These are phyloP conservation scores for Alosa alosa DNA, from an alignment of 2,113 vertebrate genomes.

Conservation along the genomic window DNA sequence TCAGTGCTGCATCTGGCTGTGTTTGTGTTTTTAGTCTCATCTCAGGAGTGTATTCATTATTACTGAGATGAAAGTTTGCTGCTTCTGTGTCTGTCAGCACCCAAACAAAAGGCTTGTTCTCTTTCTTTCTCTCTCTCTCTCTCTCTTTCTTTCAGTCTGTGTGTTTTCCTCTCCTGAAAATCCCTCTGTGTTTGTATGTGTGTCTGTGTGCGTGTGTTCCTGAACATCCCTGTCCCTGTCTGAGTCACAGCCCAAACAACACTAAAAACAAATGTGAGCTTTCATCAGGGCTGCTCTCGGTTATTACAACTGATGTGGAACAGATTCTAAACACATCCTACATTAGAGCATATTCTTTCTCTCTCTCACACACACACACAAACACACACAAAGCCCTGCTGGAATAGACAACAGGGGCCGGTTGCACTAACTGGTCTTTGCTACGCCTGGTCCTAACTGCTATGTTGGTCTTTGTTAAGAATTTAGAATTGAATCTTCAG, in stretches of 20 bases:
- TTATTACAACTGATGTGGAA: not conserved
- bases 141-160: too few relatives aligned
- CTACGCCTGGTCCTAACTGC: too few relatives aligned
- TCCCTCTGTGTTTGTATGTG: not conserved
- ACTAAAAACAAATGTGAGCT: not conserved
- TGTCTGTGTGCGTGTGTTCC: not conserved
- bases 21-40: not conserved
- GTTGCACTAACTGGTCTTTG: too few relatives aligned
- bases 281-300: not conserved
- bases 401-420: not conserved
- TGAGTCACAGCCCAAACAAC: not conserved
- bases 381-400: not conserved
- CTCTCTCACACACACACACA: not conserved
- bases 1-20: not conserved
- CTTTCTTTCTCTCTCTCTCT: not conserved
- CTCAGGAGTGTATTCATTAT: not conserved
- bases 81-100: not conserved
- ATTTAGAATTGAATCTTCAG: too few relatives aligned
- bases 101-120: not conserved
- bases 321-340: not conserved
- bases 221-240: not conserved
- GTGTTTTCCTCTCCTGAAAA: too few relatives aligned
- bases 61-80: slow-evolving; percentile 5
- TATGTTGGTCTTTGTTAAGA: too few relatives aligned
- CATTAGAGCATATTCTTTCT: too few relatives aligned